Percentiles rank a stretch among this genome's conserved stretches.
Evolutionary conservation across 2,797 vertebrate genomes (phyloP).

Genomic region (Arctocebus calabarensis): DNA sequence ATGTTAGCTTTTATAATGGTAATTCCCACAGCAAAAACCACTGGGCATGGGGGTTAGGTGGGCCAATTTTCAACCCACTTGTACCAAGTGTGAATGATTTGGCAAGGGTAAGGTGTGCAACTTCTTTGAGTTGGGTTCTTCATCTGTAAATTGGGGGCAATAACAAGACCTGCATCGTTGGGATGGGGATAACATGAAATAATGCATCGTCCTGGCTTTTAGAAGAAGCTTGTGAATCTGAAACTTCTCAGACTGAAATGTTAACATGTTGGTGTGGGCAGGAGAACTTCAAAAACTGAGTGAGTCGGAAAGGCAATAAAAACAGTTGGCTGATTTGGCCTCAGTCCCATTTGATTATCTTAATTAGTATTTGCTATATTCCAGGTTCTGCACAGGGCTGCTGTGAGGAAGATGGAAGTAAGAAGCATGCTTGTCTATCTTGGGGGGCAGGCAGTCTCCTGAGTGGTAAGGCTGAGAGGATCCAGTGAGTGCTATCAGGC

Average conservation of each 20-base stretch:
- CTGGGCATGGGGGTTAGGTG: too few relatives aligned
- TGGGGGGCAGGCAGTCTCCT: neutral
- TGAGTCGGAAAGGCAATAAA: neutral
- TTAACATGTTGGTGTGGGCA: neutral
- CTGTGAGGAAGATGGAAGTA: neutral
- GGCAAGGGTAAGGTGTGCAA: neutral
- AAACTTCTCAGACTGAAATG: neutral
- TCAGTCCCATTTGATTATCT: neutral
- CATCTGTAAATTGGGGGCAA: neutral
- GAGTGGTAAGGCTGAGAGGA: neutral
- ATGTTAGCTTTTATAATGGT: neutral
- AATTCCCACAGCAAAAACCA: neutral
- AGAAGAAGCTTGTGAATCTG: neutral
- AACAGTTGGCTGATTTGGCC: neutral
- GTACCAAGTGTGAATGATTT: neutral
- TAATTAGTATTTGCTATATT: neutral
- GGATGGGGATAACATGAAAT: neutral
- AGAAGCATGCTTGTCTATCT: neutral
- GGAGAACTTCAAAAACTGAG: neutral
- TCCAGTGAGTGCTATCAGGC: neutral
- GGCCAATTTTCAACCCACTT: neutral
- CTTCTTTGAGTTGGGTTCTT: neutral
- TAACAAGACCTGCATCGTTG: neutral
- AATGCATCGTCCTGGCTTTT: neutral
- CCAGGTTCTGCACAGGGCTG: neutral